Evolutionary conservation across 2,797 vertebrate species (phyloP).

Genomic region (Ctenosaura bakeri): DNA sequence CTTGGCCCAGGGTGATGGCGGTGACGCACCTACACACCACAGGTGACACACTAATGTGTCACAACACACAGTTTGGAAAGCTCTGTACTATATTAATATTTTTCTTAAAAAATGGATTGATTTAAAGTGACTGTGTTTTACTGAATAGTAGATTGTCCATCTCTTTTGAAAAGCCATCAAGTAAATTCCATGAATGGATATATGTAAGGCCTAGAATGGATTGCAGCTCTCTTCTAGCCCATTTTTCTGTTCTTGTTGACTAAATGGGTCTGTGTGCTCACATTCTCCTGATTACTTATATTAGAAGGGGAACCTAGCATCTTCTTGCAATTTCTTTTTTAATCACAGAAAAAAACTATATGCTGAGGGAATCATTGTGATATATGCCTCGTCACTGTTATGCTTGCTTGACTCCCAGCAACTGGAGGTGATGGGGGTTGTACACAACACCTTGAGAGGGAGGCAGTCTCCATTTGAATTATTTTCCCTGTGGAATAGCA

Average conservation of each 20-base stretch:
- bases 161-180: not conserved
- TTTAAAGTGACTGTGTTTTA: not conserved
- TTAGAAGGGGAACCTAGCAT: not conserved
- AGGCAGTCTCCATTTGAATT: too few relatives aligned
- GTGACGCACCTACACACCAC: too few relatives aligned
- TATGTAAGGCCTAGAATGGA: not conserved
- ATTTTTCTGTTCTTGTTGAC: not conserved
- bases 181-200: not conserved
- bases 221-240: not conserved
- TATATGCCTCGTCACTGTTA: too few relatives aligned
- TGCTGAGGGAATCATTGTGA: not conserved
- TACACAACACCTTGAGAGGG: too few relatives aligned
- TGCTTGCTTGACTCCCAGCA: too few relatives aligned
- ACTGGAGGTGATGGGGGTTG: too few relatives aligned
- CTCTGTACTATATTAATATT: too few relatives aligned
- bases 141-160: too few relatives aligned
- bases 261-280: not conserved
- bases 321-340: not conserved
- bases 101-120: not conserved
- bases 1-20: too few relatives aligned
- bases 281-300: not conserved
- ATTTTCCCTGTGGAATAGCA: not conserved
- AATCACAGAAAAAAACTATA: not conserved
- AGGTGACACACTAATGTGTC: too few relatives aligned
- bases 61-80: too few relatives aligned